These are phyloP conservation scores for Microtus oregoni DNA, from an alignment of 2,113 vertebrate species.

Conservation along the genomic window DNA sequence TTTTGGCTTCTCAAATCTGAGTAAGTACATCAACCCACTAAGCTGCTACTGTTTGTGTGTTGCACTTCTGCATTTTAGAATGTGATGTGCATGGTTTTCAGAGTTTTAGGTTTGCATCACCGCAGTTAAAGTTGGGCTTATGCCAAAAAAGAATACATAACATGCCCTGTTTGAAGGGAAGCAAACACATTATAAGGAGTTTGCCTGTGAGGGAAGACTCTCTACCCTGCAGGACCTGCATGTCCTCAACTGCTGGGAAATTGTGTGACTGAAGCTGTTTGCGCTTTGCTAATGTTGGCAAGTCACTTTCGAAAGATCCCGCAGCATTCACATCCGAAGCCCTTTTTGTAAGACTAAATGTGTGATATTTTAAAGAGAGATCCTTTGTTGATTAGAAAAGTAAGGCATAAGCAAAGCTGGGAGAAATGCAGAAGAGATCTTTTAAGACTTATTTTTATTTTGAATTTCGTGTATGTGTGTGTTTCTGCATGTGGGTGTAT, in stretches of 20 bases:
- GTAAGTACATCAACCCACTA: not conserved
- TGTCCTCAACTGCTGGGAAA: not conserved
- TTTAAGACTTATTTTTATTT: not conserved
- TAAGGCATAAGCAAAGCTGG: conserved; percentile 1
- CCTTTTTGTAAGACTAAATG: not conserved
- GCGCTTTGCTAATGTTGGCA: not conserved
- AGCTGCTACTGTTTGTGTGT: not conserved
- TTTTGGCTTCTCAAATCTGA: conserved; percentile 10
- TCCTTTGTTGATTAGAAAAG: conserved; percentile 50
- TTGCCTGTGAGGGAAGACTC: not conserved
- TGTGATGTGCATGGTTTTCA: conserved; percentile 45
- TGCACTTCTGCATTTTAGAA: conserved; percentile 45
- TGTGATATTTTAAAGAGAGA: conserved; percentile 41
- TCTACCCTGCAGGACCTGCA: not conserved
- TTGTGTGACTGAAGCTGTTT: not conserved
- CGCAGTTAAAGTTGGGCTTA: not conserved
- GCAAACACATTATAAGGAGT: not conserved
- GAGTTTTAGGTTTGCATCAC: conserved; percentile 35
- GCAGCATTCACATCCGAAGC: not conserved
- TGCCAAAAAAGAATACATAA: conserved; percentile 1
- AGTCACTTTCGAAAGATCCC: not conserved
- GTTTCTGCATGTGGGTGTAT: not conserved
- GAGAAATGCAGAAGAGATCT: not conserved
- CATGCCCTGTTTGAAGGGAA: not conserved
- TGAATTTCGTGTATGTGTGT: not conserved